Percentiles rank a stretch among this genome's conserved stretches.
Conservation (phyloP, 2,888 invertebrate genomes). For the Panopea generosa region DNA sequence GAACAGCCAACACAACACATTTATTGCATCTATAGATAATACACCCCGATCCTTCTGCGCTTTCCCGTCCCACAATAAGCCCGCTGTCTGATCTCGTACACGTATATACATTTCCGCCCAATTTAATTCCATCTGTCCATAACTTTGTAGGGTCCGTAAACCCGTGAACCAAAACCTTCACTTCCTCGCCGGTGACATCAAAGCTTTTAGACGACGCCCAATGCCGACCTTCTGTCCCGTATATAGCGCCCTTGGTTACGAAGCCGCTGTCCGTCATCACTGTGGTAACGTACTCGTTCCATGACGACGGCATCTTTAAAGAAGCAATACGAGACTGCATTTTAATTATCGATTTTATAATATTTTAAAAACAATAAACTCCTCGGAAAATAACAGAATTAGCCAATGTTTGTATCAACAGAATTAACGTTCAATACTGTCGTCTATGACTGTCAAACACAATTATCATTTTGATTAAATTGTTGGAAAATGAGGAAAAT, state of each 20-base stretch:
- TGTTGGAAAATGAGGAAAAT: too few species aligned
- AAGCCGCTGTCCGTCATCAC: slow-evolving; percentile 73
- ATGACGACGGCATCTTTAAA: slow-evolving; percentile 72
- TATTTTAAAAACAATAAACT: too few species aligned
- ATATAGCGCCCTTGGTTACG: slow-evolving; percentile 71
- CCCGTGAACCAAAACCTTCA: slow-evolving; percentile 62
- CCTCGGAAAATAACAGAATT: too few species aligned
- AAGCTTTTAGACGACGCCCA: slow-evolving; percentile 72
- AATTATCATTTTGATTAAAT: too few species aligned
- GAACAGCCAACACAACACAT: slow-evolving; percentile 70
- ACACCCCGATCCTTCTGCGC: slow-evolving; percentile 70
- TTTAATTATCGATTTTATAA: too few species aligned
- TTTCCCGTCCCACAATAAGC: slow-evolving; percentile 70
- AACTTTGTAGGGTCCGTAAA: slow-evolving; percentile 70
- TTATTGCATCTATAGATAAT: slow-evolving; percentile 70
- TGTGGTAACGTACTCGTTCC: slow-evolving; percentile 75
- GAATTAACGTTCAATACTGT: too few species aligned
- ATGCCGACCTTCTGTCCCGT: slow-evolving; percentile 65
- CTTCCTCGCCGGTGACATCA: slow-evolving; percentile 62
- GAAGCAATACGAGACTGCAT: slow-evolving; percentile 67
- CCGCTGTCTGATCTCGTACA: slow-evolving; percentile 68
- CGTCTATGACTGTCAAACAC: too few species aligned
- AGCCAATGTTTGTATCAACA: too few species aligned
- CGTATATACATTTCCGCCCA: slow-evolving; percentile 65
- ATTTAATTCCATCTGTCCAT: slow-evolving; percentile 65